Base-by-base conservation (phyloP, 2,797 vertebrate species). In the Sebastes wilsoni region DNA sequence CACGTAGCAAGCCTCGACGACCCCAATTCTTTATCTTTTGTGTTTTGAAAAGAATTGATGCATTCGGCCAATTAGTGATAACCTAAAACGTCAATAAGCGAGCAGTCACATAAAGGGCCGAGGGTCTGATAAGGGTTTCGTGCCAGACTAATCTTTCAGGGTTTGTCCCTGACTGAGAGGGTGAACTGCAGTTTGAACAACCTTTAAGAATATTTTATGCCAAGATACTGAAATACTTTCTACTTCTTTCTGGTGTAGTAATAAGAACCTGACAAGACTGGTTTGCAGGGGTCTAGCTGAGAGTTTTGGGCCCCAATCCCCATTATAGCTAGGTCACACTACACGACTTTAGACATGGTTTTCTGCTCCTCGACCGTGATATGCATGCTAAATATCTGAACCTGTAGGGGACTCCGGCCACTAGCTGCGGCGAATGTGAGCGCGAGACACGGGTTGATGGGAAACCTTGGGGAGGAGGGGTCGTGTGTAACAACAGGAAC, bases 51-150 rank as follows among this genome's bases (percentile, higher is more conserved):
- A 66, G 20, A 71, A n/a, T 49, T 30, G 54, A 77, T 23, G 68
- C 28, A 54, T 68, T 69, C 2, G 2, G 55, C 42, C 67, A 78
- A 66, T 80, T 70, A 56, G 11, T 2, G 65, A 82, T 55, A 80
- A 76, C 49, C 60, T n/a, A 10, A 78, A 71, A 38, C 5, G 8
- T 2, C 11, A 72, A 71, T 12, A 28, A 64, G 60, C 14, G 6
- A 12, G 20, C 23, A 20, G n/a, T 30, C 22, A 59, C 28, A 62
- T 5, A 12, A 38, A 77, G 23, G 20, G 18, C 30, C 0, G 22
- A 30, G 62, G n/a, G 61, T 2, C n/a, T 22, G 62, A 66, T 54
- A 10, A 70, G 14, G 12, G 12, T 13, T 55, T 46, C 12, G 54
- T 23, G 4, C 14, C 22, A 68, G 49, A 70, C 5, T 20, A 22